Conservation (phyloP, 1,140 invertebrate species). For the Papilio polyxenes region DNA sequence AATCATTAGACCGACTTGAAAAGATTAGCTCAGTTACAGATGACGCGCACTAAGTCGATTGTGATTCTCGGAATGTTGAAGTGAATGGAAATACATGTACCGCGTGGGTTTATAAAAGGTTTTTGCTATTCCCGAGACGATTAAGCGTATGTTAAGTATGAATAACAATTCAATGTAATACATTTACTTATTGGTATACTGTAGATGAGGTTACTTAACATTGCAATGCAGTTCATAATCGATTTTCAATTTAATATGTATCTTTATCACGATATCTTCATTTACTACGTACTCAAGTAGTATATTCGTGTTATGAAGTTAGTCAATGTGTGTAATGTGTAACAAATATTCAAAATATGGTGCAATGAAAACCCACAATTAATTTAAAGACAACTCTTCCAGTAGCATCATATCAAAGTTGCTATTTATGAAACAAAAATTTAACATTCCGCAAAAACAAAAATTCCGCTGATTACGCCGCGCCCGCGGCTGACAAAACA, state of each 20-base stretch:
- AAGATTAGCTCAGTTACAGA: constrained; percentile 27
- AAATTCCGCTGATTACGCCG: constrained; percentile 50
- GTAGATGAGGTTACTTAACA: background rate
- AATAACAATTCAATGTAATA: constrained; percentile 27
- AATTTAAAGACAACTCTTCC: background rate
- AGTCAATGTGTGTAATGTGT: too few relatives aligned
- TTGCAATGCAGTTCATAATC: background rate
- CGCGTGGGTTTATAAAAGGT: constrained; percentile 31
- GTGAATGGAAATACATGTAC: constrained; percentile 32
- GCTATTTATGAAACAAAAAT: background rate
- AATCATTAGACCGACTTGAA: constrained; percentile 50
- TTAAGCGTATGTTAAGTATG: constrained; percentile 23
- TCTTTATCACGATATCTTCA: background rate
- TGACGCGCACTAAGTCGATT: constrained; percentile 30
- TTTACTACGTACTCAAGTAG: too few relatives aligned
- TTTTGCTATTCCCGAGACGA: constrained; percentile 28
- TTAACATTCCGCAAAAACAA: constrained; percentile 51
- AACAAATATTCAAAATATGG: too few relatives aligned
- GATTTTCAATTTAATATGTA: background rate
- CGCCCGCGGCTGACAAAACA: constrained; percentile 49
- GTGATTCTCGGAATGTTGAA: constrained; percentile 34
- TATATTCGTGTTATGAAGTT: background rate
- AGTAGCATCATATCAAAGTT: background rate
- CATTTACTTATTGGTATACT: constrained; percentile 18
- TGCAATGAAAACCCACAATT: background rate